phyloP scores from a whole-genome alignment of 2,888 invertebrate species.

The Protophormia terraenovae region DNA sequence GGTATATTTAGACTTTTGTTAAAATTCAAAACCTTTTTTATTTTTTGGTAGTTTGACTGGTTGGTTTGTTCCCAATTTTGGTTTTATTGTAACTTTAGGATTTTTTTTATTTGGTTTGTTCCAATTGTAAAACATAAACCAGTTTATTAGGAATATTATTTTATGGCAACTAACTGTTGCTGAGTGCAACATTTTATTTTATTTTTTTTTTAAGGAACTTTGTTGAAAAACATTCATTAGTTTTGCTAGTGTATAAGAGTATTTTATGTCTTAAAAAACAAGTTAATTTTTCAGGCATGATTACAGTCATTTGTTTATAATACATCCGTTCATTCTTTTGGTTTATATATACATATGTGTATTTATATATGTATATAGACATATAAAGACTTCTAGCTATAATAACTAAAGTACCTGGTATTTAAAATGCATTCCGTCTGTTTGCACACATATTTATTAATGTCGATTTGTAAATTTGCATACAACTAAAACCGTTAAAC shows the following conservation, averaged over 20 bases:
- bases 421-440: conserved; percentile 9
- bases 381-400: neutral
- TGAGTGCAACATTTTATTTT: conserved; percentile 15
- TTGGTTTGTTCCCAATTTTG: conserved; percentile 17
- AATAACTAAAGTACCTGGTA: conserved; percentile 1
- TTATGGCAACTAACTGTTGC: neutral
- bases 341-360: neutral
- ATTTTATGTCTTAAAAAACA: conserved; percentile 39
- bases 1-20: conserved; percentile 5
- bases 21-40: no score
- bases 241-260: neutral
- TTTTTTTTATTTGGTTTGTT: neutral
- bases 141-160: conserved; percentile 31
- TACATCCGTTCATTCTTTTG: neutral
- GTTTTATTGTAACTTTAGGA: conserved; percentile 18
- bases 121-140: conserved; percentile 13
- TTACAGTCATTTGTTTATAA: neutral
- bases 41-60: neutral
- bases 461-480: neutral
- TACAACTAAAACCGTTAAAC: conserved; percentile 21
- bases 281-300: conserved; percentile 37
- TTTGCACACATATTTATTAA: neutral
- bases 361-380: neutral
- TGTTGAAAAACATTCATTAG: neutral
- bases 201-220: neutral